These are phyloP conservation scores for Actenoides hombroni DNA, from an alignment of 2,113 vertebrate genomes.

Conservation along the genomic window DNA sequence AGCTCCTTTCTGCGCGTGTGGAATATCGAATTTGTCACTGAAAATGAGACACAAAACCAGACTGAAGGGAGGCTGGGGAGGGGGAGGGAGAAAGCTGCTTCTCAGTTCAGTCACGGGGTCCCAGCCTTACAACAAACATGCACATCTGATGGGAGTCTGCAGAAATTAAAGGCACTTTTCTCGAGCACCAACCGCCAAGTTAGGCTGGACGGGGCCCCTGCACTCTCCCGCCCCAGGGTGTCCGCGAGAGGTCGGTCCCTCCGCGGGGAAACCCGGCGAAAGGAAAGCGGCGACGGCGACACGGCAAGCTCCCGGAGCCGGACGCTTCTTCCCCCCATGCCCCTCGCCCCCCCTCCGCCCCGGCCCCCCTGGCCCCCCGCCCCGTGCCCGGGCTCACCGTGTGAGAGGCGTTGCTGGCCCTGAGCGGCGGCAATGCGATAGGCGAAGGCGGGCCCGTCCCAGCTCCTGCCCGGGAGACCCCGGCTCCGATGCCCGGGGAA, in stretches of 20 bases:
- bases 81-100: background rate
- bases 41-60: background rate
- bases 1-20: background rate
- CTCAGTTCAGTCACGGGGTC: background rate
- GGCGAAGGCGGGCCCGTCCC: slow-evolving; percentile 81
- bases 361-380: background rate
- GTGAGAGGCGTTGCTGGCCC: slow-evolving; percentile 79
- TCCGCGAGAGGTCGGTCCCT: background rate
- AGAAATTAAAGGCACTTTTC: background rate
- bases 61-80: background rate
- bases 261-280: background rate
- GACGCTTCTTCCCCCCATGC: too few species aligned
- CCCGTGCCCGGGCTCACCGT: slow-evolving; percentile 65
- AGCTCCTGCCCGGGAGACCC: slow-evolving; percentile 77
- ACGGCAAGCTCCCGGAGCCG: background rate
- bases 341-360: background rate
- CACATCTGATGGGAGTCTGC: background rate
- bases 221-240: too few species aligned
- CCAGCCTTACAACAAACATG: background rate
- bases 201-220: background rate
- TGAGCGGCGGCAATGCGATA: slow-evolving; percentile 83
- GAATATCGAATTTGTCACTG: background rate
- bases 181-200: background rate
- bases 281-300: background rate
- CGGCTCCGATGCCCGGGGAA: slow-evolving; percentile 75